Evolutionary conservation across 2,888 invertebrate genomes (phyloP), one percentile per base, ranked within the genome.

Genomic region (Liodrosophila aerea): DNA sequence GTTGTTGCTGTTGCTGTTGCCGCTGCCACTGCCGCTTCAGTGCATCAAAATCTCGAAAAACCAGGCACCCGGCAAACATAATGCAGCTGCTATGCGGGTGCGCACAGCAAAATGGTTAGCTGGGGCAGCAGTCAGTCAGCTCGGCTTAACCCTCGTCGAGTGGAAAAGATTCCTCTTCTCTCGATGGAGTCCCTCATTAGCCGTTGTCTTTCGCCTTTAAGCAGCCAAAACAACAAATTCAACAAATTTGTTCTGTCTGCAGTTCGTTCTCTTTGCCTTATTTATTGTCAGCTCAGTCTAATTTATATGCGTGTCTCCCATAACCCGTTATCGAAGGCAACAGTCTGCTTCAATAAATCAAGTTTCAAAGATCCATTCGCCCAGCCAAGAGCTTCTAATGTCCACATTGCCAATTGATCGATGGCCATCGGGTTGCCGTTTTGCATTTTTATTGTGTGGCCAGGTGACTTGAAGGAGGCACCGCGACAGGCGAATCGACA

Each of bases 31-130:
- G 57, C 44, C 54, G 72, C 63, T 62, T 61, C 61, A 72, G 64
- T 65, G 70, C 78, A 59, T 62, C 53, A 57, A 72, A 69, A 72
- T 76, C 80, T 85, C 63, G 51, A 82, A 83, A 83, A 82, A 72
- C 66, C 85, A 82, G 68, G 66, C 78, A 78, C 62, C 71, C 82
- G 66, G 60, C 82, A 74, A 67, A 62, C 65, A 65, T 59, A 67
- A 72, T 80, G 64, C 84, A 63, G 51, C 22, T 53, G 4, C 36
- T 45, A 63, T 65, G 62, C 72, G 80, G 76, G 74, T 15, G 27
- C 34, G 8, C n/a, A n/a, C n/a, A n/a, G n/a, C n/a, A n/a, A n/a
- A n/a, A n/a, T n/a, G n/a, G n/a, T n/a, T n/a, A n/a, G n/a, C n/a
- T n/a, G n/a, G n/a, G n/a, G 9, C 37, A 8, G 34, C 5, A 13